Conservation (phyloP, 2,113 vertebrate genomes). For the Istiophorus platypterus region DNA sequence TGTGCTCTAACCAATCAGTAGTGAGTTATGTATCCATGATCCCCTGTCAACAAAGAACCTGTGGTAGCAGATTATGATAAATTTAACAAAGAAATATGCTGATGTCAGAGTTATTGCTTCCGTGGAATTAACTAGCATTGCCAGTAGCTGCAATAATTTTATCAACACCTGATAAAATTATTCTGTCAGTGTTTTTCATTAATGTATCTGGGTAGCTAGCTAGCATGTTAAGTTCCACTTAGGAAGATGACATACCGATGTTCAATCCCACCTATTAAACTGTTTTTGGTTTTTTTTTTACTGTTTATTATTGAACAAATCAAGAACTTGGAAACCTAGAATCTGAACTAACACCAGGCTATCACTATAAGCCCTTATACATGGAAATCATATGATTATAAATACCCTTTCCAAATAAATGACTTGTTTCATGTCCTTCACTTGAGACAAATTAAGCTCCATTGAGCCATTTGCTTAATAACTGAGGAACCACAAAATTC, state of each 20-base stretch:
- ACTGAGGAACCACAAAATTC: slow-evolving; percentile 37
- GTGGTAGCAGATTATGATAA: too few relatives aligned
- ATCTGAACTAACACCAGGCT: too few relatives aligned
- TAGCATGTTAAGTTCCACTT: not conserved
- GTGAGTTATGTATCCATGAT: too few relatives aligned
- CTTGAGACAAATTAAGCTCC: slow-evolving; percentile 14
- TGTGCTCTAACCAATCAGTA: too few relatives aligned
- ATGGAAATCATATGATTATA: slow-evolving; percentile 13
- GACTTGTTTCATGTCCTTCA: slow-evolving; percentile 51
- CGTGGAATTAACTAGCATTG: too few relatives aligned
- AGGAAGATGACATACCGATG: too few relatives aligned
- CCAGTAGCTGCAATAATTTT: not conserved
- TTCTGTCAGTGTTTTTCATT: not conserved
- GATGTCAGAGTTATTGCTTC: too few relatives aligned
- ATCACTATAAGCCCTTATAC: not conserved
- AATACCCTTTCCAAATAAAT: not conserved
- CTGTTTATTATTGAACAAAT: not conserved
- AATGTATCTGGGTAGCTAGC: too few relatives aligned
- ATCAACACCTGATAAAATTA: not conserved
- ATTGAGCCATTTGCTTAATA: slow-evolving; percentile 26
- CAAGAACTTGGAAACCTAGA: not conserved
- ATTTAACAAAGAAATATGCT: too few relatives aligned
- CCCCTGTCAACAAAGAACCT: too few relatives aligned
- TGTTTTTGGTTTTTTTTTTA: too few relatives aligned
- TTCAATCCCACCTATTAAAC: too few relatives aligned